A percentile compares a stretch with the other conserved stretches of the same genome.
These are phyloP conservation scores for Elymnias hypermnestra DNA, from an alignment of 1,140 invertebrate genomes.

Conservation along the genomic window DNA sequence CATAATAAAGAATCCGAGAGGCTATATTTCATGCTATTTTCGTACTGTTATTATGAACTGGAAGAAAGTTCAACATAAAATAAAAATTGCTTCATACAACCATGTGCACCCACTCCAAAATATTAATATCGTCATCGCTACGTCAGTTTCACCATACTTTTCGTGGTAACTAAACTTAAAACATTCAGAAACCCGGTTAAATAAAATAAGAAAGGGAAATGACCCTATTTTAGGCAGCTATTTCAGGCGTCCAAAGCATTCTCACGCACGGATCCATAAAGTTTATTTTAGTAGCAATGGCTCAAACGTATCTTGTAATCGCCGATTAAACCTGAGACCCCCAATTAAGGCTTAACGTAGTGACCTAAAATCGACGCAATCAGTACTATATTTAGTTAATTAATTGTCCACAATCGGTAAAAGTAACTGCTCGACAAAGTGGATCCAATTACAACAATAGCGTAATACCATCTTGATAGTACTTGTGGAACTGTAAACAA, in stretches of 20 bases:
- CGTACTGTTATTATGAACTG: conserved; percentile 18
- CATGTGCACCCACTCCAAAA: too few relatives aligned
- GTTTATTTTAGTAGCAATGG: conserved; percentile 55
- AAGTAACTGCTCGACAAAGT: conserved; percentile 31
- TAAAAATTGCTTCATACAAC: neutral
- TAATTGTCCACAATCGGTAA: conserved; percentile 25
- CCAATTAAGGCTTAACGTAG: conserved; percentile 56
- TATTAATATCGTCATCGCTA: too few relatives aligned
- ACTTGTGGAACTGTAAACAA: conserved; percentile 9
- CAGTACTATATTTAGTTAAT: conserved; percentile 43
- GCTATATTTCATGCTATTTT: conserved; percentile 23
- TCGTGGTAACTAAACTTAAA: neutral
- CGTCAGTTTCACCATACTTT: conserved; percentile 9
- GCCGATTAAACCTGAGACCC: conserved; percentile 48
- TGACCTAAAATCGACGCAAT: conserved; percentile 42
- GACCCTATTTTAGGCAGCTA: conserved; percentile 48
- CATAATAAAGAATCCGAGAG: conserved; percentile 30
- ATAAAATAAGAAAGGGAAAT: conserved; percentile 49
- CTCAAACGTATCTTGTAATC: conserved; percentile 52
- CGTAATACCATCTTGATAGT: conserved; percentile 30
- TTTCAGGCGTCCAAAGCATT: conserved; percentile 47
- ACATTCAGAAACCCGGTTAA: conserved; percentile 13
- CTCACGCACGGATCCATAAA: conserved; percentile 61
- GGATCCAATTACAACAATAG: conserved; percentile 20
- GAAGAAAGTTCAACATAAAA: neutral